Percentiles rank a stretch among this genome's conserved stretches.
These are phyloP conservation scores for Ooceraea biroi DNA, from an alignment of 1,140 invertebrate species.

Conservation along the genomic window DNA sequence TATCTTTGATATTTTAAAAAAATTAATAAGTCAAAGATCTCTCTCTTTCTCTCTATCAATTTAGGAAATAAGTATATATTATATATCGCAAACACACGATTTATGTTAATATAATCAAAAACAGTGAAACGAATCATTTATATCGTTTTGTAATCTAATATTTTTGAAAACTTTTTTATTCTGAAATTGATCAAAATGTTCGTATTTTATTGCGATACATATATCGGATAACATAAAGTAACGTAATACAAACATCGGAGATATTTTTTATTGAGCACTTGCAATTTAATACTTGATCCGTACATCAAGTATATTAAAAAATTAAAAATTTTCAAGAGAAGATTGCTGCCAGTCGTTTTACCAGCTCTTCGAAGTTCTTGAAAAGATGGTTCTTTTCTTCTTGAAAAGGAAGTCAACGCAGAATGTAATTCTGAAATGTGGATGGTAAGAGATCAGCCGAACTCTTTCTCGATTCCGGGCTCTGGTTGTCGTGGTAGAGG, in stretches of 20 bases:
- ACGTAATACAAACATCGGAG: too few relatives aligned
- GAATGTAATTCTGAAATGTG: conserved; percentile 32
- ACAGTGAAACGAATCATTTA: not conserved
- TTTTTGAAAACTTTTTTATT: not conserved
- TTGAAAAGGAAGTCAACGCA: conserved; percentile 17
- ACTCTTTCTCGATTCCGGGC: not conserved
- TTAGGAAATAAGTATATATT: not conserved
- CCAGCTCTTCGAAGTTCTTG: conserved; percentile 1
- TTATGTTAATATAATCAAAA: not conserved
- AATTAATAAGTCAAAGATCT: not conserved
- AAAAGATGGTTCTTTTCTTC: not conserved
- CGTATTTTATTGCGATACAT: not conserved
- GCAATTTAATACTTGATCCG: too few relatives aligned
- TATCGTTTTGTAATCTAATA: not conserved
- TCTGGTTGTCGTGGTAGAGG: not conserved
- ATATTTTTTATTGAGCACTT: not conserved
- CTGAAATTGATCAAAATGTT: not conserved
- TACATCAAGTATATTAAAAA: not conserved
- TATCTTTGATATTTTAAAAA: conserved; percentile 1
- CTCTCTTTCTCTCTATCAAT: not conserved
- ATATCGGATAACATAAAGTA: not conserved
- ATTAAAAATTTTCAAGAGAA: not conserved
- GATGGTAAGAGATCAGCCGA: conserved; percentile 21
- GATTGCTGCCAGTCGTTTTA: not conserved
- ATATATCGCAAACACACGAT: not conserved